These are phyloP conservation scores for Marronus borbonicus DNA, from an alignment of 2,888 invertebrate genomes.

Conservation along the genomic window DNA sequence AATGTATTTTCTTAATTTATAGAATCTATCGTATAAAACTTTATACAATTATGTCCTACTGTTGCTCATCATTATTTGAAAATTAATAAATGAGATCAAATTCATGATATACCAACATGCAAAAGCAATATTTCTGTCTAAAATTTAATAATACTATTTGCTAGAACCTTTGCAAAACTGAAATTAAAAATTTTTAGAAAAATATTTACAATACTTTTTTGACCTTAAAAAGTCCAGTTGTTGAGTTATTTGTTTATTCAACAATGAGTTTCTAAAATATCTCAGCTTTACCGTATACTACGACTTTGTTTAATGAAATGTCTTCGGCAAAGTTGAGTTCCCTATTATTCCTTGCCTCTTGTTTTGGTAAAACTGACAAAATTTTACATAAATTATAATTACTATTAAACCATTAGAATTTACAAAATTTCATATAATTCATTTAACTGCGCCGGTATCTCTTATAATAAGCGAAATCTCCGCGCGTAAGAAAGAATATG, in stretches of 20 bases:
- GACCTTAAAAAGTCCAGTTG: background rate
- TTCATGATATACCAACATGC: background rate
- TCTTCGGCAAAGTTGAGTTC: too few species aligned
- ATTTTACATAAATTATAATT: too few species aligned
- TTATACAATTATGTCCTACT: conserved; percentile 23
- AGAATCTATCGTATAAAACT: conserved; percentile 29
- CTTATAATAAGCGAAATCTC: too few species aligned
- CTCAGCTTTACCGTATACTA: background rate
- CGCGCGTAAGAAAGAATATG: too few species aligned
- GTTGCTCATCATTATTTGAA: conserved; percentile 27
- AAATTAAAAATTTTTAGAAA: background rate
- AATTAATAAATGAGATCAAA: background rate
- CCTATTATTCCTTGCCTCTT: too few species aligned
- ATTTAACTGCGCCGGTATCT: too few species aligned
- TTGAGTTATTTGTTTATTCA: background rate
- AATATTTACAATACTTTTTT: background rate
- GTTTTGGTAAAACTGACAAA: too few species aligned
- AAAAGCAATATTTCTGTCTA: too few species aligned
- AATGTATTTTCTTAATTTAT: conserved; percentile 36
- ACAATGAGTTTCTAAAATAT: too few species aligned
- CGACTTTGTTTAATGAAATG: background rate
- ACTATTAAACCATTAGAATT: too few species aligned
- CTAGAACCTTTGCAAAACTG: background rate
- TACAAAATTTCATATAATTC: too few species aligned
- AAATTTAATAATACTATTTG: background rate